Percentiles rank a stretch among this genome's conserved stretches.
phyloP scores from a whole-genome alignment of 92 coral and sea anemone genomes.

The Isaurus tuberculatus region DNA sequence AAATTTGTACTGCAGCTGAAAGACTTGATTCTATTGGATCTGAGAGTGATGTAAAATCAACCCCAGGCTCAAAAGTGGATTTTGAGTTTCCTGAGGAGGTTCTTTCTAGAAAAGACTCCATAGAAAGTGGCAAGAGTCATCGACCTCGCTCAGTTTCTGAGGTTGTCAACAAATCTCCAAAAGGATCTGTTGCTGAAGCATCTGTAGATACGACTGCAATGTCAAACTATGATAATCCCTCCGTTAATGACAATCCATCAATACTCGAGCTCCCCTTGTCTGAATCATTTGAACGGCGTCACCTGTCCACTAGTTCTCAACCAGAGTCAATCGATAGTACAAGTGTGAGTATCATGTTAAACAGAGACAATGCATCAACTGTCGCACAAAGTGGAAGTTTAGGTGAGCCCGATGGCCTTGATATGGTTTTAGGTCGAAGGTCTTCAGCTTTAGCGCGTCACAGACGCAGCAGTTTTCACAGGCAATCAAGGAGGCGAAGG shows the following conservation, averaged over 20 bases:
- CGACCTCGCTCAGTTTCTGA: slow-evolving; percentile 85
- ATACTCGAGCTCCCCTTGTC: slow-evolving; percentile 72
- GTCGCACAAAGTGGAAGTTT: slow-evolving; percentile 90
- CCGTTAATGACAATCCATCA: slow-evolving; percentile 74
- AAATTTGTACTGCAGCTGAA: slow-evolving; percentile 29
- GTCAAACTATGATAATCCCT: slow-evolving; percentile 54
- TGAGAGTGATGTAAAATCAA: slow-evolving; percentile 40
- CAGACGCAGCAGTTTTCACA: slow-evolving; percentile 77
- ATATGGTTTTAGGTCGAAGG: slow-evolving; percentile 70
- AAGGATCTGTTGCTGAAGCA: slow-evolving; percentile 39
- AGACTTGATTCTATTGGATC: slow-evolving; percentile 56
- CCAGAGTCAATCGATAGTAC: slow-evolving; percentile 92
- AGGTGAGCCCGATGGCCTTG: slow-evolving; percentile 89
- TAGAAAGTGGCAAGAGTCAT: slow-evolving; percentile 58
- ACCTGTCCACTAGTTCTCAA: slow-evolving; percentile 84
- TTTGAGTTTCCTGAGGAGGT: slow-evolving; percentile 57
- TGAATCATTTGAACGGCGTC: slow-evolving; percentile 71
- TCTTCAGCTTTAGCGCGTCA: slow-evolving; percentile 84
- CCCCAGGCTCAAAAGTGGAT: slow-evolving; percentile 52
- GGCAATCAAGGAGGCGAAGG: slow-evolving; percentile 69
- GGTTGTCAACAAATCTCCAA: slow-evolving; percentile 62
- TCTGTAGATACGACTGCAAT: slow-evolving; percentile 36
- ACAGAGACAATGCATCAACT: slow-evolving; percentile 91
- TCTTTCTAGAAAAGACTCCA: slow-evolving; percentile 66
- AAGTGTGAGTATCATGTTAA: slow-evolving; percentile 64